Evolutionary conservation across 2,113 vertebrate genomes (phyloP).

Genomic region (Prinia subflava): DNA sequence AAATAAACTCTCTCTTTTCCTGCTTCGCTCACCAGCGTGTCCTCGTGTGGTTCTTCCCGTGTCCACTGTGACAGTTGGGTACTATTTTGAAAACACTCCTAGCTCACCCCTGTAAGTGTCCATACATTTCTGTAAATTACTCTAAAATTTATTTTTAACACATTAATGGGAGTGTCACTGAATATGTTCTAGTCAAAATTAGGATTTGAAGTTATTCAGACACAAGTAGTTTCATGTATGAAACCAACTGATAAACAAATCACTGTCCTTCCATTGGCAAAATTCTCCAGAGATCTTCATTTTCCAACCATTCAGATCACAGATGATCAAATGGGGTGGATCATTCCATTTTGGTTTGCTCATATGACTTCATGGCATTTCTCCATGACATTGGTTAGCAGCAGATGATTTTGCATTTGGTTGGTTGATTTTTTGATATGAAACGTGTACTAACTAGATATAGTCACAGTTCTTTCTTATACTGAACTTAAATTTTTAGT

Average conservation of each 20-base stretch:
- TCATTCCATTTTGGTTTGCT: not conserved
- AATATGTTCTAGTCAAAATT: not conserved
- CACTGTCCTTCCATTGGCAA: not conserved
- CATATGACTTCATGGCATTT: not conserved
- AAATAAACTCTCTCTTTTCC: no score
- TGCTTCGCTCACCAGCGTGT: no score
- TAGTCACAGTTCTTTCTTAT: not conserved
- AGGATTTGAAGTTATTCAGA: not conserved
- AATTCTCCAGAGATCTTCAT: not conserved
- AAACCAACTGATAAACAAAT: not conserved
- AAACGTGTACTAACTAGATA: not conserved
- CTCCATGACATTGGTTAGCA: not conserved
- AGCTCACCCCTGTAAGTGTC: not conserved
- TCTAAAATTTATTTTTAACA: not conserved
- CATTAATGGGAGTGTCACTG: not conserved
- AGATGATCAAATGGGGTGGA: not conserved
- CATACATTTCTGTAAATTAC: not conserved
- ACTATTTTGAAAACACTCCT: not conserved
- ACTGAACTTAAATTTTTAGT: not conserved
- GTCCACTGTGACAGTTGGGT: no score
- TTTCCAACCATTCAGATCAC: not conserved
- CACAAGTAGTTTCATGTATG: not conserved
- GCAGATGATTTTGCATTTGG: not conserved
- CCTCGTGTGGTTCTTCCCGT: no score
- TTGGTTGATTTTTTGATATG: not conserved